Base-by-base conservation (phyloP, 2,113 vertebrate species). In the Aptenodytes forsteri region DNA sequence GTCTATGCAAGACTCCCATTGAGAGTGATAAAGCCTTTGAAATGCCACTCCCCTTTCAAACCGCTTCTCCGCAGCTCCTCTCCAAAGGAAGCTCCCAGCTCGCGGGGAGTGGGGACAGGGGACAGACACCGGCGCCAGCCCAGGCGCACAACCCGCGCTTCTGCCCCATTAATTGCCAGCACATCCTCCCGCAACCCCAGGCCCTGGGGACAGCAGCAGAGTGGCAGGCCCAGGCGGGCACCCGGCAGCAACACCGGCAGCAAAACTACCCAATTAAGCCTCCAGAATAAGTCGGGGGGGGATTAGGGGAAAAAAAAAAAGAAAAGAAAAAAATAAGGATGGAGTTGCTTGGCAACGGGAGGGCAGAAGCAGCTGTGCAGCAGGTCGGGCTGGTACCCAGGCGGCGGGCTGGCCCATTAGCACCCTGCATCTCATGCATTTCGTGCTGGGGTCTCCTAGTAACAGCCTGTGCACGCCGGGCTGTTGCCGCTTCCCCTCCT, bases 391-490 rank as follows among this genome's bases (percentile, higher is more conserved):
- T 98, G 99, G 99, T 99, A 99, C 98, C 98, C 98, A 98, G 98
- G 98, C 98, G 97, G 95, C 96, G 94, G 98, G 98, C 99, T 97
- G 98, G 99, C 99, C 99, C 99, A 99, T 99, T 99, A 99, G 98
- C 97, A 97, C 98, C 98, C 98, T 98, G 98, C 98, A 99, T 98
- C 98, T 98, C 99, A 97, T 97, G 98, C 97, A 52, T 77, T 83
- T 92, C 6, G 21, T 98, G 99, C 99, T 98, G 98, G 98, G 98
- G 99, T 99, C 99, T 99, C 99, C 98, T 99, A 98, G 99, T 99
- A 98, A 99, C 99, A 97, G 97, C 96, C 97, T 93, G 96, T 44
- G 98, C 96, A 96, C 73, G 93, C 96, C 88, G 40, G 93, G 97
- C 97, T 98, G 98, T 76, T 96, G 96, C 87, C 70, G 42, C 96